phyloP scores from a whole-genome alignment of 2,113 vertebrate genomes.

The Mus pahari region DNA sequence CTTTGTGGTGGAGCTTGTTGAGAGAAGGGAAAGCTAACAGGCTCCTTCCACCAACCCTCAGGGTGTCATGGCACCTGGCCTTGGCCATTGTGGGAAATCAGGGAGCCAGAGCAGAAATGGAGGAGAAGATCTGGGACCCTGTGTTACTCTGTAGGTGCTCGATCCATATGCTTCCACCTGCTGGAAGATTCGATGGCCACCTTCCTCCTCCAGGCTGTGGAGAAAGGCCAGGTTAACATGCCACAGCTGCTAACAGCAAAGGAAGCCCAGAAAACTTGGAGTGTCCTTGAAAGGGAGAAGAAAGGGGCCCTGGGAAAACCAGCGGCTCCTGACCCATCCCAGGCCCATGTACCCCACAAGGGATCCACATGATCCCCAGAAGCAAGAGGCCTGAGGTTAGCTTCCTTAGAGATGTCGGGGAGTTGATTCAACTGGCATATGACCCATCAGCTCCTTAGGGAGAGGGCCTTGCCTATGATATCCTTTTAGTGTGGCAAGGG shows the following conservation, averaged over 20 bases:
- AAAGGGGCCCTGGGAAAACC: neutral
- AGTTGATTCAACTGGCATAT: neutral
- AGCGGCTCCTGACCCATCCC: neutral
- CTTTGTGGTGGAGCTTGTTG: neutral
- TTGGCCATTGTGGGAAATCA: neutral
- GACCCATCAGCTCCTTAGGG: neutral
- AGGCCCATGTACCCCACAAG: neutral
- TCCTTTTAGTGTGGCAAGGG: neutral
- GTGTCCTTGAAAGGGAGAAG: neutral
- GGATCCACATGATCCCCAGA: neutral
- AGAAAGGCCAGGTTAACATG: neutral
- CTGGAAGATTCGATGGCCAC: neutral
- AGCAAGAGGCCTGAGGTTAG: neutral
- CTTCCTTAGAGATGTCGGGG: neutral
- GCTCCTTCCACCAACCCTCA: neutral
- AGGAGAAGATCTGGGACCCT: neutral
- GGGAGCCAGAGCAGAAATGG: neutral
- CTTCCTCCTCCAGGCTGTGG: neutral
- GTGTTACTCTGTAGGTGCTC: accelerated
- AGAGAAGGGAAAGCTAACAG: neutral
- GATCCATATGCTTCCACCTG: no score
- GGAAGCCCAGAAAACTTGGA: neutral
- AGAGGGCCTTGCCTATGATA: neutral
- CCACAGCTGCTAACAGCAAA: neutral
- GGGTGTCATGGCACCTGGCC: no score